Evolutionary conservation across 2,888 invertebrate genomes (phyloP).

Genomic region (Cephonodes hylas): DNA sequence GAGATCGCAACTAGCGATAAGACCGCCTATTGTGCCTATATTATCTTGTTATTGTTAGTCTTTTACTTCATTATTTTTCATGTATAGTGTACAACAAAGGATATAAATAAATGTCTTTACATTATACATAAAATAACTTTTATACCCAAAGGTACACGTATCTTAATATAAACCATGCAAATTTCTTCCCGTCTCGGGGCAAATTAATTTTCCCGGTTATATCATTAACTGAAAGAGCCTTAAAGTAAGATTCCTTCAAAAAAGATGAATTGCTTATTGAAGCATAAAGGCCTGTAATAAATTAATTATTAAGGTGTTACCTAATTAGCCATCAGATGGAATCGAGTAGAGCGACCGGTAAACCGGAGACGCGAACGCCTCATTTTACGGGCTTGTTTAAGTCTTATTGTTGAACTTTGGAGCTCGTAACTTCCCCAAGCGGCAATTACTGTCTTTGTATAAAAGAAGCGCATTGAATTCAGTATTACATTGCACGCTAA

Average conservation of each 20-base stretch:
- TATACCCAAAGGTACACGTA: background rate
- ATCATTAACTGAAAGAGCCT: conserved; percentile 12
- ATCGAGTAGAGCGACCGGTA: conserved; percentile 41
- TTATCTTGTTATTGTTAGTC: no score
- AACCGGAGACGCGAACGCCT: conserved; percentile 39
- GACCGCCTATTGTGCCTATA: no score
- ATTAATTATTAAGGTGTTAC: conserved; percentile 42
- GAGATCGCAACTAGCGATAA: no score
- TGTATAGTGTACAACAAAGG: no score
- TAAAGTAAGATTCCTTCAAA: conserved; percentile 19
- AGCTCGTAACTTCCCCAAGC: conserved; percentile 40
- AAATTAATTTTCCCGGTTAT: conserved; percentile 7
- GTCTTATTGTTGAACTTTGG: conserved; percentile 58
- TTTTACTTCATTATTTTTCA: no score
- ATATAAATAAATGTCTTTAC: no score
- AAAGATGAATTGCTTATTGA: conserved; percentile 32
- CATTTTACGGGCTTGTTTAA: conserved; percentile 57
- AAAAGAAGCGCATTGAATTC: conserved; percentile 26
- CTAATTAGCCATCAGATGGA: conserved; percentile 48
- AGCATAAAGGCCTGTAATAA: conserved; percentile 37
- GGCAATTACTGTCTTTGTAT: conserved; percentile 39
- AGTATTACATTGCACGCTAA: conserved; percentile 14
- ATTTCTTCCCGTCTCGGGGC: background rate
- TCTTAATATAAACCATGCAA: background rate
- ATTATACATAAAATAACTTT: background rate